Evolutionary conservation across 2,888 invertebrate genomes (phyloP).

Genomic region (Prosapia bicincta): DNA sequence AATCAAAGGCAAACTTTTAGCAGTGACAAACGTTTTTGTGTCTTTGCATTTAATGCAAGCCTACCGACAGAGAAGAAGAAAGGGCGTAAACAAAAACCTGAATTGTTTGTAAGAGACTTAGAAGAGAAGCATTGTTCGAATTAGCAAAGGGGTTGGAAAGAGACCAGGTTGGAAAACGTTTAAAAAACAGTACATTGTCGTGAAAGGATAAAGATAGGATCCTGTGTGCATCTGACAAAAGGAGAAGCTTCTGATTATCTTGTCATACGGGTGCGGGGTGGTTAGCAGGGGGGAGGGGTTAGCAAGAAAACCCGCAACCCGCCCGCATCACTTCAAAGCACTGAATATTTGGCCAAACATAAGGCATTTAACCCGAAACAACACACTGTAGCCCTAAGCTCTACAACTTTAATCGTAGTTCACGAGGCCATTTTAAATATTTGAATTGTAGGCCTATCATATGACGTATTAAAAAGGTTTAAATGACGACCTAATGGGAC

Average conservation of each 20-base stretch:
- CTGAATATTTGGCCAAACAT: neutral
- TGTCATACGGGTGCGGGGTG: neutral
- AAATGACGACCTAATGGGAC: too few relatives aligned
- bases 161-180: slow-evolving; percentile 2
- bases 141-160: neutral
- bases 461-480: too few relatives aligned
- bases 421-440: too few relatives aligned
- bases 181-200: neutral
- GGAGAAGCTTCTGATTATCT: neutral
- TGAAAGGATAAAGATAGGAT: neutral
- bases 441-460: too few relatives aligned
- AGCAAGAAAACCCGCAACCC: neutral
- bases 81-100: neutral
- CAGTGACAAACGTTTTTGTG: neutral
- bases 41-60: neutral
- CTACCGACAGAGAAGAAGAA: neutral
- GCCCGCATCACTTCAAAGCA: neutral
- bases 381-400: neutral
- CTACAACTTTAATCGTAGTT: too few relatives aligned
- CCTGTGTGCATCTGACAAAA: neutral
- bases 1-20: too few relatives aligned
- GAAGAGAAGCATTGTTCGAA: neutral
- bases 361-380: neutral
- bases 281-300: neutral
- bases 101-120: neutral